These are phyloP conservation scores for Antheraea assamensis DNA, from an alignment of 2,888 invertebrate genomes.

Conservation along the genomic window DNA sequence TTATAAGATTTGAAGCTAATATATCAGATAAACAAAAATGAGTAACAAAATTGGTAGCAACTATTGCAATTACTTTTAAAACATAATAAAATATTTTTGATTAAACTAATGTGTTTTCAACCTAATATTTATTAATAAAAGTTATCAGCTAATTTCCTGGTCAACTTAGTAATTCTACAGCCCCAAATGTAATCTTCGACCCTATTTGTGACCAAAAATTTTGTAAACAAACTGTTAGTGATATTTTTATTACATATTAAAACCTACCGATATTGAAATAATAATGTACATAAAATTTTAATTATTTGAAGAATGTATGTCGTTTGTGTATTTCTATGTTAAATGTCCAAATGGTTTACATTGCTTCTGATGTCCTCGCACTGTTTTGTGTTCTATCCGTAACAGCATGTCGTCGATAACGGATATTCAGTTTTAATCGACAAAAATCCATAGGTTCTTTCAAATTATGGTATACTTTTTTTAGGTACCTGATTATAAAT, in stretches of 20 bases:
- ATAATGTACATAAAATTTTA: neutral
- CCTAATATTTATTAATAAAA: neutral
- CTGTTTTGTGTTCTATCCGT: neutral
- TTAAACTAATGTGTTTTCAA: neutral
- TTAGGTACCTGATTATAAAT: neutral
- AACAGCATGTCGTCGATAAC: neutral
- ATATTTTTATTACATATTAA: neutral
- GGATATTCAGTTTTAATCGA: neutral
- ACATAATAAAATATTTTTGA: neutral
- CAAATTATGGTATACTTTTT: no score
- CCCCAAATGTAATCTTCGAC: neutral
- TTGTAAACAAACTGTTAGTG: neutral
- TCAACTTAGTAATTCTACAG: neutral
- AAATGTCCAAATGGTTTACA: neutral
- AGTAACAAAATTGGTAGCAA: neutral
- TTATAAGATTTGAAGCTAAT: neutral
- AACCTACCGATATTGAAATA: neutral
- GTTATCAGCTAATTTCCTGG: neutral
- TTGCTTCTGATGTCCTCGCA: neutral
- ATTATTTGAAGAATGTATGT: neutral
- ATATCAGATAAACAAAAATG: no score
- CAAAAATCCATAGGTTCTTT: neutral
- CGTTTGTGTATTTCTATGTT: neutral
- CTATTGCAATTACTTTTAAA: neutral
- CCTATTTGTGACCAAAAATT: neutral